Evolutionary conservation across 2,888 invertebrate genomes (phyloP).

Genomic region (Gastrophysa polygoni): DNA sequence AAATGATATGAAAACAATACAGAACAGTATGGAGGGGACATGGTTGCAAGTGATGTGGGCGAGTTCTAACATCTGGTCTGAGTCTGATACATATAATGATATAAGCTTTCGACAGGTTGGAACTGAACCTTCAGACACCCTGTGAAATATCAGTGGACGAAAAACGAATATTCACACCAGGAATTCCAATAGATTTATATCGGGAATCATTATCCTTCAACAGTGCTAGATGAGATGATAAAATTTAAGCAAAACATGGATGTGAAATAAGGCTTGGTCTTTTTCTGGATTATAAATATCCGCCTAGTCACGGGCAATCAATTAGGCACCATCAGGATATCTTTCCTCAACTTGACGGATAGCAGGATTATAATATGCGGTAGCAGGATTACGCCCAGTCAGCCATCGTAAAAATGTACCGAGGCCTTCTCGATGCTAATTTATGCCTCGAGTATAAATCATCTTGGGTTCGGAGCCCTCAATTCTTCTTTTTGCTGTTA

Average conservation of each 20-base stretch:
- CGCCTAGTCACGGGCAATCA: constrained; percentile 30
- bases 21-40: no score
- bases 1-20: no score
- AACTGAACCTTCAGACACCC: no score
- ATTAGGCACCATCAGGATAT: constrained; percentile 43
- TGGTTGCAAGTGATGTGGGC: no score
- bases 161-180: no score
- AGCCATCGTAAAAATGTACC: constrained; percentile 47
- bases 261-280: background rate
- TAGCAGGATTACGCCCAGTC: constrained; percentile 42
- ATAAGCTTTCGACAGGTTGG: no score
- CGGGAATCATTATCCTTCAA: no score
- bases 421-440: constrained; percentile 45
- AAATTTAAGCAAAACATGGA: background rate
- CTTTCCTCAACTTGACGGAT: constrained; percentile 44
- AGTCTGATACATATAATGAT: no score
- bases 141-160: no score
- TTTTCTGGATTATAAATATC: background rate
- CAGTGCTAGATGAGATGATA: no score
- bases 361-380: constrained; percentile 42
- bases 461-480: constrained; percentile 31
- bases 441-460: constrained; percentile 48
- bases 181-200: no score
- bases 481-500: constrained; percentile 29
- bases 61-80: no score